phyloP scores from a whole-genome alignment of 2,113 vertebrate genomes.

The Morone saxatilis region DNA sequence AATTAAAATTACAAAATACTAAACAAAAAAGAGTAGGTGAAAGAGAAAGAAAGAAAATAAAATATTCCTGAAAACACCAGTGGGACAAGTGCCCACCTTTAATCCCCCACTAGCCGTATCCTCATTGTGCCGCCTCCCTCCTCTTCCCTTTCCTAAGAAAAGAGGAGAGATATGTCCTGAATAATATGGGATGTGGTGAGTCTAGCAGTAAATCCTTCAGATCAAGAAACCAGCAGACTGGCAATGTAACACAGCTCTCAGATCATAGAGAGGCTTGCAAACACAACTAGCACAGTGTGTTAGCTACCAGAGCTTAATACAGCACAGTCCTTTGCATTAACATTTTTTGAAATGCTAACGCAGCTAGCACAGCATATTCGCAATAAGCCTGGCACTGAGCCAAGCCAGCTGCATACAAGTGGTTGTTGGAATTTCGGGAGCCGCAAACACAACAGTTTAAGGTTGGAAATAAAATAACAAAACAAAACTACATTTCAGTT shows the following conservation, averaged over 20 bases:
- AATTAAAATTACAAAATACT: constrained; percentile 85
- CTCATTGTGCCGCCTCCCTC: constrained; percentile 30
- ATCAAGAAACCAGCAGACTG: constrained; percentile 63
- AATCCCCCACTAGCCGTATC: constrained; percentile 58
- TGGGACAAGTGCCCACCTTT: constrained; percentile 74
- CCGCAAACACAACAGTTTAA: not conserved
- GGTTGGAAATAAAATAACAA: not conserved
- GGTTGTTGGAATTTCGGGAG: not conserved
- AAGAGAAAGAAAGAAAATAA: constrained; percentile 68
- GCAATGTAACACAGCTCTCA: constrained; percentile 46
- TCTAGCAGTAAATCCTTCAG: constrained; percentile 53
- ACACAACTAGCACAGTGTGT: constrained; percentile 33
- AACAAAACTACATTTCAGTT: not conserved
- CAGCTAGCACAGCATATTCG: not conserved
- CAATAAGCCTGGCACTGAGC: not conserved
- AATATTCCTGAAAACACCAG: constrained; percentile 77
- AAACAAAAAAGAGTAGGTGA: constrained; percentile 74
- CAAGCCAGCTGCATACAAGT: not conserved
- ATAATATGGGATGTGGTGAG: constrained; percentile 69
- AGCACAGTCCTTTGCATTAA: not conserved
- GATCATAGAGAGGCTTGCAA: constrained; percentile 54
- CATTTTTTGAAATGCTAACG: constrained; percentile 8
- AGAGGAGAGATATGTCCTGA: constrained; percentile 59
- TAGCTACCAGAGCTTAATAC: constrained; percentile 23
- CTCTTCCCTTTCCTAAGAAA: constrained; percentile 44